These are phyloP conservation scores for Gavia stellata DNA, from an alignment of 2,113 vertebrate species.

Conservation along the genomic window DNA sequence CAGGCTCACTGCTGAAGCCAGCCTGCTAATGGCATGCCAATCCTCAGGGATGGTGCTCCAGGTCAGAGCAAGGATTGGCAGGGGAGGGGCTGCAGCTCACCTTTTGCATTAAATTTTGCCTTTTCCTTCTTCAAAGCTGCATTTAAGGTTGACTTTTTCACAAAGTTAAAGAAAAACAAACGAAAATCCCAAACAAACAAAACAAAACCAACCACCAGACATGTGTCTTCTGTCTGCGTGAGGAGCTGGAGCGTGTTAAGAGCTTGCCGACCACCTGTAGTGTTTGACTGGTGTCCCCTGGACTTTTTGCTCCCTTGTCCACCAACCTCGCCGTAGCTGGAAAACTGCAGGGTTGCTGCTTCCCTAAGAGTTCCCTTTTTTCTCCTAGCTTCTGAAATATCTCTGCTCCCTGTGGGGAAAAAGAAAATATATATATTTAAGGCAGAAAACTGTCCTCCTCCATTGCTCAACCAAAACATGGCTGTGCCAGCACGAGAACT, in stretches of 20 bases:
- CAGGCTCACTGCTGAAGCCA: not conserved
- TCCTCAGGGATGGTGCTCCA: not conserved
- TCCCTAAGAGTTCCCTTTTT: not conserved
- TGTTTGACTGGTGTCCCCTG: not conserved
- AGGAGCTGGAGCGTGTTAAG: not conserved
- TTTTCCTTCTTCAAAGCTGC: not conserved
- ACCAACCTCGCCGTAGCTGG: not conserved
- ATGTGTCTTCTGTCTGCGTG: not conserved
- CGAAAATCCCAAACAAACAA: not conserved
- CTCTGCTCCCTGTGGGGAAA: not conserved
- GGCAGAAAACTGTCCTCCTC: not conserved
- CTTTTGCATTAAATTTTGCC: fast-evolving
- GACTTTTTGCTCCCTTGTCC: not conserved
- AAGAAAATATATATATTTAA: too few relatives aligned
- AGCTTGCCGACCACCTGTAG: not conserved
- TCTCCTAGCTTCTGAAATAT: not conserved
- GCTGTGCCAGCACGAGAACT: not conserved
- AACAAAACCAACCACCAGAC: not conserved
- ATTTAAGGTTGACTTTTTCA: not conserved
- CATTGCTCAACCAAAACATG: not conserved
- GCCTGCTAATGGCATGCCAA: not conserved
- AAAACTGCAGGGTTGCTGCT: not conserved
- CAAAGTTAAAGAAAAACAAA: not conserved
- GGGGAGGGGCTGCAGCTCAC: not conserved
- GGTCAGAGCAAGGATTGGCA: not conserved